Percentiles rank a stretch among this genome's conserved stretches.
Conservation (phyloP, 2,888 invertebrate species). For the Eulithis prunata region DNA sequence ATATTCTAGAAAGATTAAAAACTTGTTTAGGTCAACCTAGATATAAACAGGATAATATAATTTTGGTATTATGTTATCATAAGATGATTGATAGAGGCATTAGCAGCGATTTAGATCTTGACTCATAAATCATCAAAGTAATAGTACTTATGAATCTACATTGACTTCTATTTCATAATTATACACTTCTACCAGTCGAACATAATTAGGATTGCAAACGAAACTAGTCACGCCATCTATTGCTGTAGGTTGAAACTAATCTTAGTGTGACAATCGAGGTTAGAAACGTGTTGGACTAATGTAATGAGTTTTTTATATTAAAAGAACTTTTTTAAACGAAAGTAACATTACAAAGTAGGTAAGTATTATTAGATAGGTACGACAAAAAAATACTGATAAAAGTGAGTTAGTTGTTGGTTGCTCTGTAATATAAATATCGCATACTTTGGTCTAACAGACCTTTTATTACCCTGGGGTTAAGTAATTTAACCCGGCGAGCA, state of each 20-base stretch:
- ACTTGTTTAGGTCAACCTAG: conserved; percentile 23
- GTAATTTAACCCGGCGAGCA: too few relatives aligned
- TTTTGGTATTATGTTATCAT: conserved; percentile 41
- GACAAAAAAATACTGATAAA: too few relatives aligned
- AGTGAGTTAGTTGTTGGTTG: too few relatives aligned
- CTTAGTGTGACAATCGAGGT: not conserved
- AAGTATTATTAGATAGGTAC: too few relatives aligned
- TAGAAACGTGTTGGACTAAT: too few relatives aligned
- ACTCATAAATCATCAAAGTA: conserved; percentile 57
- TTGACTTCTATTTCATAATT: conserved; percentile 53
- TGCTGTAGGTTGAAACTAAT: not conserved
- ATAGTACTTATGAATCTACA: conserved; percentile 54
- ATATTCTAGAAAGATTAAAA: conserved; percentile 16
- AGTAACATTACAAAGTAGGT: too few relatives aligned
- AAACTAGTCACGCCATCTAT: conserved; percentile 67
- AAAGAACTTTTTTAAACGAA: too few relatives aligned
- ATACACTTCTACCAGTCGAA: not conserved
- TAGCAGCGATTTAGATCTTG: conserved; percentile 59
- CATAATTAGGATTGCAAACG: conserved; percentile 10
- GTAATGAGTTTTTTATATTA: too few relatives aligned
- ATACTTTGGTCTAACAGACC: too few relatives aligned
- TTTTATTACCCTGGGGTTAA: too few relatives aligned
- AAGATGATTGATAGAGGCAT: conserved; percentile 56
- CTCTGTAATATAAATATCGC: too few relatives aligned
- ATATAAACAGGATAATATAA: conserved; percentile 29